phyloP scores from a whole-genome alignment of 2,888 invertebrate genomes.

The Oxyteleia sp. region DNA sequence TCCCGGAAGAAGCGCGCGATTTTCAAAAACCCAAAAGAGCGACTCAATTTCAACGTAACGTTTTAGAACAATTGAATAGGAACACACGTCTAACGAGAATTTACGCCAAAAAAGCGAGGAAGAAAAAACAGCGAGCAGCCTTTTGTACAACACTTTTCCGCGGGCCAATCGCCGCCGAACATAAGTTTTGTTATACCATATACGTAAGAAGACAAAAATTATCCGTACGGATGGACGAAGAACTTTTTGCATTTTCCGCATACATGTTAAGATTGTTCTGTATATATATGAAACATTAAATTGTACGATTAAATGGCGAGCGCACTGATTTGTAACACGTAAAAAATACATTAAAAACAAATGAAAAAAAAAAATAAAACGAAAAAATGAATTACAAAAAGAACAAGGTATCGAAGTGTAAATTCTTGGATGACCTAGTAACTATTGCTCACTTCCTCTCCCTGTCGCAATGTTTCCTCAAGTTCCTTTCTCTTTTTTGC shows the following conservation, averaged over 20 bases:
- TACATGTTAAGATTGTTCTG: slow-evolving; percentile 81
- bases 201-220: slow-evolving; percentile 68
- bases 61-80: background rate
- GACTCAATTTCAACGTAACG: background rate
- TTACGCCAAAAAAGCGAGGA: slow-evolving; percentile 32
- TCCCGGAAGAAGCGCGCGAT: slow-evolving; percentile 51
- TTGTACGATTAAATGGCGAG: slow-evolving; percentile 84
- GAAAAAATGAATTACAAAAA: slow-evolving; percentile 45
- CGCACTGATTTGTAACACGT: slow-evolving; percentile 85
- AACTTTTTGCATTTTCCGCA: slow-evolving; percentile 79
- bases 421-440: too few species aligned
- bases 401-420: background rate
- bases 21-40: slow-evolving; percentile 14
- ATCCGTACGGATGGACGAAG: slow-evolving; percentile 71
- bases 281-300: slow-evolving; percentile 83
- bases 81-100: slow-evolving; percentile 20
- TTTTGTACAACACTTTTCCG: slow-evolving; percentile 55
- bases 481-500: too few species aligned
- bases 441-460: too few species aligned
- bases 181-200: slow-evolving; percentile 71
- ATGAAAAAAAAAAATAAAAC: slow-evolving; percentile 46
- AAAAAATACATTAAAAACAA: slow-evolving; percentile 64
- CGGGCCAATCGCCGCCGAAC: slow-evolving; percentile 61
- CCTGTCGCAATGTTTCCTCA: too few species aligned
- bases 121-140: slow-evolving; percentile 18